phyloP scores from a whole-genome alignment of 2,888 invertebrate species.

The Neoscelio sp. region DNA sequence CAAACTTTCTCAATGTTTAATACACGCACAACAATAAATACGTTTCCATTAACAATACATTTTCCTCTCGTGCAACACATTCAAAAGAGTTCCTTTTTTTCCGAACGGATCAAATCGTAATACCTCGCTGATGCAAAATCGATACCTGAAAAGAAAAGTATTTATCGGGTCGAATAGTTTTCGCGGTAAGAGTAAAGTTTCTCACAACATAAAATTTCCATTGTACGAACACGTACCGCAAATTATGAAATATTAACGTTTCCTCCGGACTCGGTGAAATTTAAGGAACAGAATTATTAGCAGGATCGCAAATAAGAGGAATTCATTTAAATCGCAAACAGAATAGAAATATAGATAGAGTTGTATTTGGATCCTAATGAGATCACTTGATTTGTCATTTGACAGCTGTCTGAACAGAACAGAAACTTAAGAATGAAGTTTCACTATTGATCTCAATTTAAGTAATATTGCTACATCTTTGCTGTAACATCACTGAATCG shows the following conservation, averaged over 20 bases:
- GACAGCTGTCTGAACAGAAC: no score
- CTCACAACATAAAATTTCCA: slow-evolving; percentile 17
- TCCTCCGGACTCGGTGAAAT: slow-evolving; percentile 2
- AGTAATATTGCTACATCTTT: no score
- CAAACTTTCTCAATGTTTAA: no score
- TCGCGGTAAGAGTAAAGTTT: slow-evolving; percentile 16
- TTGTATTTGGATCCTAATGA: no score
- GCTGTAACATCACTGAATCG: no score
- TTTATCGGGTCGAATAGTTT: slow-evolving; percentile 30
- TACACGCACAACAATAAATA: slow-evolving; percentile 3
- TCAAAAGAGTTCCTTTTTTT: no score
- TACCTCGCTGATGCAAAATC: slow-evolving; percentile 35
- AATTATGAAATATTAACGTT: slow-evolving; percentile 43
- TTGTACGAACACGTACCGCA: slow-evolving; percentile 4
- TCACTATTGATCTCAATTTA: no score
- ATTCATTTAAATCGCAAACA: background rate
- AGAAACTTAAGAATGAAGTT: no score
- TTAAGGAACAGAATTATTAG: slow-evolving; percentile 11
- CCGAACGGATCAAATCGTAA: slow-evolving; percentile 34
- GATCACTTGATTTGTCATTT: no score
- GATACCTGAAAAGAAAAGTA: slow-evolving; percentile 13
- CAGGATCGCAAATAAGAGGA: background rate
- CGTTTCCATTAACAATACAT: slow-evolving; percentile 10
- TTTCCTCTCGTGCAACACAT: no score
- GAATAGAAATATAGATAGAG: no score